Evolutionary conservation across 2,113 vertebrate species (phyloP).

Genomic region (Aramus guarauna): DNA sequence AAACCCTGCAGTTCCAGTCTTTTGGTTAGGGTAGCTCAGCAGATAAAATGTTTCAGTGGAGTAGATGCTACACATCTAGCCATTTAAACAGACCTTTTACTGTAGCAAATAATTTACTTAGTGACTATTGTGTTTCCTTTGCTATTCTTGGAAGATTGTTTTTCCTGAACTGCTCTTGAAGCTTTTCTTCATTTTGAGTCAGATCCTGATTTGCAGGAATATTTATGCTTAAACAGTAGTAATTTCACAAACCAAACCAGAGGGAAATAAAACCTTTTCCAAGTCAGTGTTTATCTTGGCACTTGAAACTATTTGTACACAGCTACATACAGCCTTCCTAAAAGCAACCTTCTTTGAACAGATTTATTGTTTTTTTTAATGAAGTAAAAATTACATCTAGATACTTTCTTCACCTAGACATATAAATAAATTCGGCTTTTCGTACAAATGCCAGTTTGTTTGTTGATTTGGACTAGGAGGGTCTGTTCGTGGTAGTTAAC

Average conservation of each 20-base stretch:
- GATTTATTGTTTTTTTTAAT: neutral
- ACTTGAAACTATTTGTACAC: neutral
- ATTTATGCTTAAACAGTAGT: neutral
- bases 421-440: neutral
- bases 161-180: neutral
- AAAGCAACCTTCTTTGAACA: neutral
- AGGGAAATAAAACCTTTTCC: neutral
- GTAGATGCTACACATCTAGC: neutral
- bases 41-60: neutral
- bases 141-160: neutral
- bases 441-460: neutral
- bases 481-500: neutral
- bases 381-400: neutral
- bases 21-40: neutral
- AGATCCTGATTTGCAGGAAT: neutral
- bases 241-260: neutral
- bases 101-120: neutral
- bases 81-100: neutral
- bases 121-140: neutral
- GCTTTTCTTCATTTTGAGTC: neutral
- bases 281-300: neutral
- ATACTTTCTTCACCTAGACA: neutral
- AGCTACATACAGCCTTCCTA: neutral
- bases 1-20: neutral
- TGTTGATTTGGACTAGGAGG: neutral